Evolutionary conservation across 2,113 vertebrate species (phyloP), one percentile per base, ranked within the genome.

Genomic region (Paraplagusia blochii): DNA sequence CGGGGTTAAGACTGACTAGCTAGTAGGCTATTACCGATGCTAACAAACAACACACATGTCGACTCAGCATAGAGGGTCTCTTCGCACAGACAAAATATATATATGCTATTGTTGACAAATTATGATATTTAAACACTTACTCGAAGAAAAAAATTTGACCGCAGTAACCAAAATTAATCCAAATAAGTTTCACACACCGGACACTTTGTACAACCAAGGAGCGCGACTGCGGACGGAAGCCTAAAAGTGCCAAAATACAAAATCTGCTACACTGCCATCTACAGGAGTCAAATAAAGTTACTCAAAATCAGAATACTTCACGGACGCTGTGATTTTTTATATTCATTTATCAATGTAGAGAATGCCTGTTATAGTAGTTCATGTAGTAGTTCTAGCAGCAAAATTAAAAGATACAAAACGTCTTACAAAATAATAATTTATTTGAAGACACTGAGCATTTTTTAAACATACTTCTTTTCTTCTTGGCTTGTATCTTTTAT

Each of bases 151-250:
- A 29, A 29, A 29, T 29, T 29, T 29, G 22, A 6, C 2, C 6
- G 22, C 22, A 2, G 22, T 29, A 29, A 29, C 22, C 6, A 29
- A 29, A 29, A 29, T 29, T 2, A 4, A 29, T 4, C 22, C 22
- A 29, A 29, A 29, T 29, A 6, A 2, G 2, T 29, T 29, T 29
- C 22, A 29, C 6, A 6, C 6, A 29, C 22, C 6, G 3, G 22
- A 2, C 22, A 29, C 34, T 63, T 39, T 33, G 19, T 52, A 1
- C 1, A 2, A 13, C 42, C 0, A 8, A 8, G 35, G 48, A 46
- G 9, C 42, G 7, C 36, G 12, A 55, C 4, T 9, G 15, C 1
- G 12, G 16, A 84, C 76, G 83, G 85, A 80, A 87, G 66, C 77
- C 53, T 5, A 1, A 11, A 0, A 0, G 16, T 17, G 44, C 15